These are phyloP conservation scores for Cetonia aurata DNA, from an alignment of 2,888 invertebrate genomes.

Conservation along the genomic window DNA sequence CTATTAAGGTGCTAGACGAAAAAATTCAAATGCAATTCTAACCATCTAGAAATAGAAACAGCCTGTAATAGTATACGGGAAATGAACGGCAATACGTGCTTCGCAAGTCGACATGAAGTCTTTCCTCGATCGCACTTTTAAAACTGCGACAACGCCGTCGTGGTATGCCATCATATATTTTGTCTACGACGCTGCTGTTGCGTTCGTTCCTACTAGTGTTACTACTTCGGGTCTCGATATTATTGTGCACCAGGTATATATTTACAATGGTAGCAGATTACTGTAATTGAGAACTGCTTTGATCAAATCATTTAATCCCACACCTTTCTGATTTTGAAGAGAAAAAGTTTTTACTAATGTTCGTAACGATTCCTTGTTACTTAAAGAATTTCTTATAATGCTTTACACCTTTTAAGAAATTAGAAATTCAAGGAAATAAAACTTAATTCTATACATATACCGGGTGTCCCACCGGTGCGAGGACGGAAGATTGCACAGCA, in stretches of 20 bases:
- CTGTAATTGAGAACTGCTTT: slow-evolving; percentile 5
- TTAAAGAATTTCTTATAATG: too few species aligned
- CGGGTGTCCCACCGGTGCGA: too few species aligned
- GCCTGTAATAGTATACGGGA: slow-evolving; percentile 47
- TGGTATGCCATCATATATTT: slow-evolving; percentile 20
- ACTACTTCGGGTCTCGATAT: slow-evolving; percentile 1
- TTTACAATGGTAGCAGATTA: neutral
- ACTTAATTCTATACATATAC: too few species aligned
- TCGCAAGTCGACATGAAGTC: slow-evolving; percentile 40
- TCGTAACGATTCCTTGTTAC: too few species aligned
- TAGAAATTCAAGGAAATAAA: too few species aligned
- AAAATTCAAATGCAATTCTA: slow-evolving; percentile 50
- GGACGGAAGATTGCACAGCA: too few species aligned
- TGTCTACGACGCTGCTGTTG: slow-evolving; percentile 34
- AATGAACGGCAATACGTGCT: slow-evolving; percentile 48
- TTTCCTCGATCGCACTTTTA: slow-evolving; percentile 28
- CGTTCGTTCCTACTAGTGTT: neutral
- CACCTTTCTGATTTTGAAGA: too few species aligned
- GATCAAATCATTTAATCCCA: neutral
- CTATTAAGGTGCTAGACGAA: slow-evolving; percentile 31
- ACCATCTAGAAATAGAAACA: slow-evolving; percentile 48
- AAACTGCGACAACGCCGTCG: slow-evolving; percentile 26
- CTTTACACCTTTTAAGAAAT: too few species aligned
- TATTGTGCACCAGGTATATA: neutral
- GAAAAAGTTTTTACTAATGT: too few species aligned